Evolutionary conservation across 2,888 invertebrate genomes (phyloP), one percentile per base, ranked within the genome.

Genomic region (Cecidostiba fungosa): DNA sequence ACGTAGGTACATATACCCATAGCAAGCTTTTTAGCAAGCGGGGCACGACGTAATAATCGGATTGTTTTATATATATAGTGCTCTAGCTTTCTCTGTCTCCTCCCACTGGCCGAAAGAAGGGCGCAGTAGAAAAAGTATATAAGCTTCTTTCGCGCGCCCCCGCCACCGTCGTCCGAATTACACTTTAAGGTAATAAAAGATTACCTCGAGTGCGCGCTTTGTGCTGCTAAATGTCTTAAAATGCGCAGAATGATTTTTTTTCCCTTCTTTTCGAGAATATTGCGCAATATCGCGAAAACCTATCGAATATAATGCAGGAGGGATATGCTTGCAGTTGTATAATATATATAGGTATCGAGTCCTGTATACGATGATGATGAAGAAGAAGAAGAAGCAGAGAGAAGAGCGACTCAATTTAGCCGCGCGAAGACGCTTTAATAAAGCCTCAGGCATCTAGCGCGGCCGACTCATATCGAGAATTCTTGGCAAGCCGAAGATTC

Each of bases 381-480:
- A 23, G 70, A 29, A 19, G 23, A 36, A 70, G 77, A 29, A 62
- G 70, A 26, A 50, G 69, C 69, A 19, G n/a, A 32, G 16, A 4
- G 6, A 32, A n/a, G 54, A 32, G 36, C 70, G 70, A 39, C 43
- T 72, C 72, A 36, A 59, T 59, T 77, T 16, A 47, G 59, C 14
- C 12, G 23, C 3, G 66, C 36, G 26, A 14, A 23, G 87, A 76
- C 59, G 74, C 85, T 91, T 92, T 92, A 92, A 92, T 92, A 92
- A 92, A 92, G 92, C 66, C 73, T 12, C 50, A 78, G 85, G 88
- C 36, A 66, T 74, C 50, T n/a, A 3, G 70, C 29, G 59, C 47
- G 86, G 86, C 85, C 82, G 86, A 85, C 90, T 92, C 92, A 92
- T 92, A 92, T 92, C 91, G 90, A 87, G 89, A 89, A 93, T 93